A percentile compares a stretch with the other conserved stretches of the same genome.
phyloP scores from a whole-genome alignment of 1,140 invertebrate genomes.

The Potamilus streckersoni region DNA sequence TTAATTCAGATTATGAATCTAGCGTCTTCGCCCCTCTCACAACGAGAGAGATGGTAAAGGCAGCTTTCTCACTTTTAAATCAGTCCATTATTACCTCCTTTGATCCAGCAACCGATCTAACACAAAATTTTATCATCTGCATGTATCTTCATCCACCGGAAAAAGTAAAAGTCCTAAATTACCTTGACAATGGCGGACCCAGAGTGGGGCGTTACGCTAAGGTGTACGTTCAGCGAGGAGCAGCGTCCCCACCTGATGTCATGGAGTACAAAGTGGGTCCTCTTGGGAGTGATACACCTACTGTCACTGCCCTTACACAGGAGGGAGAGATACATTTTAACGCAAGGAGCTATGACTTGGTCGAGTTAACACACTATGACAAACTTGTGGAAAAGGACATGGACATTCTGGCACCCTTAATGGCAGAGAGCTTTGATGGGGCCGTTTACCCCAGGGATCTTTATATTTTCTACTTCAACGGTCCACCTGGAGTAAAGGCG shows the following conservation, averaged over 20 bases:
- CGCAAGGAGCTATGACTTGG: conserved; percentile 10
- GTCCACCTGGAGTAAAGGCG: conserved; percentile 15
- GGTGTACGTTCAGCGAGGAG: conserved; percentile 17
- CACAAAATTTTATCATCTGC: conserved; percentile 21
- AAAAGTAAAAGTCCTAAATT: conserved; percentile 13
- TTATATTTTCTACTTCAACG: conserved; percentile 11
- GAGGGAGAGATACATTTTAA: conserved; percentile 22
- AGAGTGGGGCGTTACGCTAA: conserved; percentile 16
- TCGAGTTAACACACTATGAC: conserved; percentile 8
- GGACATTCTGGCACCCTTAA: conserved; percentile 9
- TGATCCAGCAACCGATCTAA: neutral
- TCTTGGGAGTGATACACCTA: conserved; percentile 2
- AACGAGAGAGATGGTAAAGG: conserved; percentile 15
- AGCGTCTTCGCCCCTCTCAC: conserved; percentile 19
- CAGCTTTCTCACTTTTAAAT: conserved; percentile 2
- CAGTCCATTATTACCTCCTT: conserved; percentile 8
- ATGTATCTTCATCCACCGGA: conserved; percentile 9
- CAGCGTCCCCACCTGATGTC: conserved; percentile 6
- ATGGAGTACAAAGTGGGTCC: conserved; percentile 31
- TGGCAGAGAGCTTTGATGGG: conserved; percentile 25
- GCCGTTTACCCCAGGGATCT: conserved; percentile 10
- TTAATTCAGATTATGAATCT: conserved; percentile 12
- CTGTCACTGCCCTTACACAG: neutral
- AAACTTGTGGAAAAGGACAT: conserved; percentile 13
- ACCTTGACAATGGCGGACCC: conserved; percentile 8